Evolutionary conservation across 2,797 vertebrate species (phyloP).

Genomic region (Danio aesculapii): DNA sequence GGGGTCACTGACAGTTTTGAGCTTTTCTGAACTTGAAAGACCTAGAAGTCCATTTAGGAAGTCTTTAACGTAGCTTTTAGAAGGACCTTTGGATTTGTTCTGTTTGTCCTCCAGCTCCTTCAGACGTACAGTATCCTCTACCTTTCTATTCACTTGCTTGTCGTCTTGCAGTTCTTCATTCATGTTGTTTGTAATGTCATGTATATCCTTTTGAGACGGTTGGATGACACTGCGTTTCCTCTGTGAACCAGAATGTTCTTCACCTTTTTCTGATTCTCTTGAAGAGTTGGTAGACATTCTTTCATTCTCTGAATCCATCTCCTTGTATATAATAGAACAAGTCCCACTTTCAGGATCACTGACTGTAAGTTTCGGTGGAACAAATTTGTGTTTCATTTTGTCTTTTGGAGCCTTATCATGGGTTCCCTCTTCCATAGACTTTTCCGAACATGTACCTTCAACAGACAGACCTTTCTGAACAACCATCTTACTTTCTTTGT

Average conservation of each 20-base stretch:
- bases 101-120: slow-evolving; percentile 42
- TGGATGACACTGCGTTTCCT: neutral
- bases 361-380: slow-evolving; percentile 21
- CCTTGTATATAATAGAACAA: neutral
- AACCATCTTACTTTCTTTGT: slow-evolving; percentile 24
- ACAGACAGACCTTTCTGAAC: slow-evolving; percentile 15
- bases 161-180: neutral
- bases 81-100: slow-evolving; percentile 44
- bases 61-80: slow-evolving; percentile 60
- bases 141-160: slow-evolving; percentile 34
- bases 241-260: neutral
- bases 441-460: slow-evolving; percentile 1
- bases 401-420: neutral
- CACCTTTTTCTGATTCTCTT: neutral
- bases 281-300: neutral
- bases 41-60: slow-evolving; percentile 49
- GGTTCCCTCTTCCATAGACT: neutral
- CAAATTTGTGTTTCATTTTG: neutral
- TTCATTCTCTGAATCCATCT: neutral
- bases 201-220: neutral
- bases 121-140: slow-evolving; percentile 35
- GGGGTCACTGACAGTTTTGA: neutral
- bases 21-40: slow-evolving; percentile 27
- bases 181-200: slow-evolving; percentile 1
- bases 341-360: neutral